Base-by-base conservation (phyloP, 2,797 vertebrate species). In the Sebastes nivosus region DNA sequence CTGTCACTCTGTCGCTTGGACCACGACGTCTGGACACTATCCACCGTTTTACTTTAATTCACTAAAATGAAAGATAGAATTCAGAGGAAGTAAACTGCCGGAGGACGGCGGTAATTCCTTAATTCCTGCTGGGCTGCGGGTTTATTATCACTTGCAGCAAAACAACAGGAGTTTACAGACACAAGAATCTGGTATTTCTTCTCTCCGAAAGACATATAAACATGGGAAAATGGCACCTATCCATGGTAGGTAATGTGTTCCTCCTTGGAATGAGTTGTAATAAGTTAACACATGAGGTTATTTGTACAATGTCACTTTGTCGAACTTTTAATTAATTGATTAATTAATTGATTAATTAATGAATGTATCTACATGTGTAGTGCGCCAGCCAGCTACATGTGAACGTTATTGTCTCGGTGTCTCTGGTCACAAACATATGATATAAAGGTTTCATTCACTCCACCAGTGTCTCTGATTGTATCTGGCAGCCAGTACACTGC, bases 191-290 rank as follows among this genome's bases (percentile, higher is more conserved):
- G 10, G 78, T 65, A 61, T 57, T 67, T 73, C 38, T 42, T 67
- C 11, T 7, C 20, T 29, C 4, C 29, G 4, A 25, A 3, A 63
- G 1, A 36, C 25, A 2, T 2, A 76, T 14, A 63, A 79, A 83
- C 58, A 95, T 93, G 94, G 90, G 91, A 0, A 95, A 93, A 90
- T 94, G 89, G 90, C 88, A 93, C 1, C 76, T 95, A 61, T 91
- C 94, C 8, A 93, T 95, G 95, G 95, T 95, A 91, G 22, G 93
- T 85, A 5, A 9, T 20, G 9, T 13, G 9, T 4, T 46, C n/a
- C 12, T 18, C 1, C 6, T 68, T 57, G 2, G 1, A 27, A 67
- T 10, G 20, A n/a, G 38, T 25, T 50, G 12, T 12, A 18, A 5
- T 3, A 29, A 11, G 16, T 54, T 29, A 14, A 46, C 34, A 13